phyloP scores from a whole-genome alignment of 1,140 invertebrate genomes.

The Fragariocoptes setiger region DNA sequence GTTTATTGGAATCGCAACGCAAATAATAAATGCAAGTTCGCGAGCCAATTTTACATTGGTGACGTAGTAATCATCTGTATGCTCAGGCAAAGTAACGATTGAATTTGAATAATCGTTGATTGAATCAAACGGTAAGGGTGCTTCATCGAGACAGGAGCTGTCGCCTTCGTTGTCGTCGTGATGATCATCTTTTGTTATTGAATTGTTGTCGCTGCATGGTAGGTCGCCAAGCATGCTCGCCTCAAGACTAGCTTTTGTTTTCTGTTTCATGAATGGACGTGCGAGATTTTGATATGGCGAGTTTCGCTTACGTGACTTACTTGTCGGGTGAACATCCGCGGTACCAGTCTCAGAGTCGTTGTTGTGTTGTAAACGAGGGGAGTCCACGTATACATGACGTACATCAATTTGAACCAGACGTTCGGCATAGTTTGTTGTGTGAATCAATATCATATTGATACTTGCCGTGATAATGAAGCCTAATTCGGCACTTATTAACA shows the following conservation, averaged over 20 bases:
- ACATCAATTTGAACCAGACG: slow-evolving; percentile 6
- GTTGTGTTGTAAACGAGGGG: no score
- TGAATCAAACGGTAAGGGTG: background rate
- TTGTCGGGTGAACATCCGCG: background rate
- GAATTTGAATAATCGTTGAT: background rate
- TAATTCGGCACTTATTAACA: slow-evolving; percentile 83
- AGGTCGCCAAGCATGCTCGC: slow-evolving; percentile 6
- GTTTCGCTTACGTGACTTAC: background rate
- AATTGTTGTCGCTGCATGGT: background rate
- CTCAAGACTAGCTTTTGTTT: slow-evolving; percentile 6
- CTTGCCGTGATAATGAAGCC: slow-evolving; percentile 74
- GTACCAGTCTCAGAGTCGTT: no score
- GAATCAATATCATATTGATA: slow-evolving; percentile 7
- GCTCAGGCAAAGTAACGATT: background rate
- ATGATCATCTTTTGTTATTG: background rate
- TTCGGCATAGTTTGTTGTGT: slow-evolving; percentile 8
- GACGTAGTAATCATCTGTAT: slow-evolving; percentile 6
- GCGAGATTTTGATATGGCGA: background rate
- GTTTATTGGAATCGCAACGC: slow-evolving; percentile 4
- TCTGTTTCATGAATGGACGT: background rate
- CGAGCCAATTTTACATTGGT: slow-evolving; percentile 6
- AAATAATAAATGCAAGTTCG: slow-evolving; percentile 9
- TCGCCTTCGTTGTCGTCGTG: background rate
- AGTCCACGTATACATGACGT: no score
- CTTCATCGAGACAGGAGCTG: no score